These are phyloP conservation scores for Yponomeuta plumbellus DNA, from an alignment of 2,888 invertebrate species.

Conservation along the genomic window DNA sequence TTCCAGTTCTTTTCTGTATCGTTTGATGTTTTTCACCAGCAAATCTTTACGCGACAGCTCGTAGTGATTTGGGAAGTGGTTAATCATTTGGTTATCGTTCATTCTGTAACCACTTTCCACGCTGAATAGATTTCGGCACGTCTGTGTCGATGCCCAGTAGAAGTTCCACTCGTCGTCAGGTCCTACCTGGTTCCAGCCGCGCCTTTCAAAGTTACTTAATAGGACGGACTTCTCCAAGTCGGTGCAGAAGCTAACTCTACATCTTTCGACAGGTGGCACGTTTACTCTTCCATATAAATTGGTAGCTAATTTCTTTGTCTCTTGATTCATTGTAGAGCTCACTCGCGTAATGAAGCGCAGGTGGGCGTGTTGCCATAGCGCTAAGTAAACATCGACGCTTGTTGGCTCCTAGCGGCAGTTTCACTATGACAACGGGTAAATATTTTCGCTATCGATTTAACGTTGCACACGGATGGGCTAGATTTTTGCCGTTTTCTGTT, in stretches of 20 bases:
- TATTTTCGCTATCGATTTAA: slow-evolving; percentile 49
- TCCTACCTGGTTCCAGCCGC: slow-evolving; percentile 90
- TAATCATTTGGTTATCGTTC: slow-evolving; percentile 94
- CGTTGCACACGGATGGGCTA: not conserved
- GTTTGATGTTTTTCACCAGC: slow-evolving; percentile 95
- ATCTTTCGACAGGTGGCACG: slow-evolving; percentile 58
- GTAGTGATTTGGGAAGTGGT: slow-evolving; percentile 97
- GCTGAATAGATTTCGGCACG: slow-evolving; percentile 93
- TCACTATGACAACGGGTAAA: slow-evolving; percentile 62
- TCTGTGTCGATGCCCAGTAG: slow-evolving; percentile 95
- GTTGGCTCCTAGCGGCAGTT: slow-evolving; percentile 45
- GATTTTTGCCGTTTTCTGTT: not conserved
- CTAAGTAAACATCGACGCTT: slow-evolving; percentile 41
- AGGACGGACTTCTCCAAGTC: slow-evolving; percentile 96
- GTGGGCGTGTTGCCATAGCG: slow-evolving; percentile 51
- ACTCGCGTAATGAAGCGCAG: slow-evolving; percentile 31
- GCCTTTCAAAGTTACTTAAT: slow-evolving; percentile 92
- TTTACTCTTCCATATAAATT: slow-evolving; percentile 67
- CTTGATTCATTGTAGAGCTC: slow-evolving; percentile 45
- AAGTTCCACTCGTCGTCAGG: slow-evolving; percentile 97
- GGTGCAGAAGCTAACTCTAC: slow-evolving; percentile 83
- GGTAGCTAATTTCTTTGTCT: slow-evolving; percentile 49
- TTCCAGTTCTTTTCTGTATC: slow-evolving; percentile 94
- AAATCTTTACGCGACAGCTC: slow-evolving; percentile 97
- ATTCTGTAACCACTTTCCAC: slow-evolving; percentile 94